Base-by-base conservation (phyloP, 2,888 invertebrate genomes). In the Phytoseiulus persimilis region DNA sequence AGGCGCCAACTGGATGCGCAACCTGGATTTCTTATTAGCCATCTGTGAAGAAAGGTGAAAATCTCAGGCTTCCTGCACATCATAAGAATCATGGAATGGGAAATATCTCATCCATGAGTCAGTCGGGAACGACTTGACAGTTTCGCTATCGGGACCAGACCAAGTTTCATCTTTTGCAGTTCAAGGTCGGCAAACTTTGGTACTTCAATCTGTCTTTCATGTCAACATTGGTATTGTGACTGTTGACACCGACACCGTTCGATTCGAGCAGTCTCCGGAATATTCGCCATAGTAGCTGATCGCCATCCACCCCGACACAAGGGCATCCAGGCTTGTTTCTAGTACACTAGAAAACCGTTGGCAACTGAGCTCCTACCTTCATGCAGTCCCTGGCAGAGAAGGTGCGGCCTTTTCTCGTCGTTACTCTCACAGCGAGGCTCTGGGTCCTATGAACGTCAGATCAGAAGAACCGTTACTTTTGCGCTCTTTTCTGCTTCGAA, bases 1-100 rank as follows among this genome's bases (percentile, higher is more conserved):
- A 0, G 87, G 6, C 28, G 87, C 33, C 32, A 87, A 39, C 87
- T 87, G 87, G 31, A 87, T 87, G 39, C 87, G 87, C 32, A 87
- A n/a, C n/a, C 45, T 87, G 33, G 39, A 65, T 65, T 65, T 65
- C 65, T 65, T 65, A 18, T 65, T 65, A 14, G 28, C 65, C 65
- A 65, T 65, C 65, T 65, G 65, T 14, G 18, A 65, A 65, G 1
- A 28, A 23, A 11, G 65, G 28, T 65, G 65, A 65, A 39, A 39
- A 65, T 65, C 1, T 46, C 46, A 14, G 14, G 46, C n/a, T n/a
- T n/a, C n/a, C n/a, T n/a, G n/a, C n/a, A n/a, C n/a, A n/a, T n/a
- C n/a, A n/a, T n/a, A n/a, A n/a, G n/a, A n/a, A n/a, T n/a, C n/a
- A n/a, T n/a, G n/a, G n/a, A n/a, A n/a, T n/a, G n/a, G n/a, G n/a